Evolutionary conservation across 1,140 invertebrate genomes (phyloP).

Genomic region (Conus ventricosus): DNA sequence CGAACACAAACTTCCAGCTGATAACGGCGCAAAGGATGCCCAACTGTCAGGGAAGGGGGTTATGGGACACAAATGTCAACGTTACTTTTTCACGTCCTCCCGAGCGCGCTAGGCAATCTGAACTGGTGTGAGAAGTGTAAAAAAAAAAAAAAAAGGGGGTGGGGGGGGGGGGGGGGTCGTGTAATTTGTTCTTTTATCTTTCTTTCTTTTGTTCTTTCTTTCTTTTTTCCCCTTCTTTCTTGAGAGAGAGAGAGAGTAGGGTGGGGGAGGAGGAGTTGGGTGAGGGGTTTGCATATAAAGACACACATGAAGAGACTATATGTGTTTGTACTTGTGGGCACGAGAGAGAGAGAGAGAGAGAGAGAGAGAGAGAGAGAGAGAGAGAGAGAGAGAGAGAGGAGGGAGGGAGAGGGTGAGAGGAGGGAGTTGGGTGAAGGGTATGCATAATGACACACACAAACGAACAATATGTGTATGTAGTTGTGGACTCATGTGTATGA

Average conservation of each 20-base stretch:
- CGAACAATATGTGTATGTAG: not conserved
- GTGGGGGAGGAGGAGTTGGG: too few species aligned
- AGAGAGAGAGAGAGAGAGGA: not conserved
- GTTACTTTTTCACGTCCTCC: not conserved
- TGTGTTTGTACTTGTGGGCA: not conserved
- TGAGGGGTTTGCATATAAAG: too few species aligned
- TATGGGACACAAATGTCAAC: not conserved
- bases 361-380: conserved; percentile 1
- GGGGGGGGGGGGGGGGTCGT: not conserved
- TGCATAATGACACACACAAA: too few species aligned
- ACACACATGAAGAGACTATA: not conserved
- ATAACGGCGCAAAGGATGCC: not conserved
- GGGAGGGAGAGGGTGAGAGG: not conserved
- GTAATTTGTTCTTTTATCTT: not conserved
- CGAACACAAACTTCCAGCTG: not conserved
- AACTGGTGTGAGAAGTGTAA: not conserved
- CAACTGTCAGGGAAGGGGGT: not conserved
- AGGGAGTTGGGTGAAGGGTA: too few species aligned
- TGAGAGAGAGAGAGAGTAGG: too few species aligned
- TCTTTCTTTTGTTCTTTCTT: not conserved
- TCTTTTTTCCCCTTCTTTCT: not conserved
- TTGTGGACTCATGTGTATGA: not conserved
- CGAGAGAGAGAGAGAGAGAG: not conserved
- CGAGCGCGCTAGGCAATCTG: too few species aligned
- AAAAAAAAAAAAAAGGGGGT: too few species aligned